Evolutionary conservation across 64 coral and sea anemone species (phyloP), one percentile per base, ranked within the genome.

Genomic region (Pocillopora damicornis): DNA sequence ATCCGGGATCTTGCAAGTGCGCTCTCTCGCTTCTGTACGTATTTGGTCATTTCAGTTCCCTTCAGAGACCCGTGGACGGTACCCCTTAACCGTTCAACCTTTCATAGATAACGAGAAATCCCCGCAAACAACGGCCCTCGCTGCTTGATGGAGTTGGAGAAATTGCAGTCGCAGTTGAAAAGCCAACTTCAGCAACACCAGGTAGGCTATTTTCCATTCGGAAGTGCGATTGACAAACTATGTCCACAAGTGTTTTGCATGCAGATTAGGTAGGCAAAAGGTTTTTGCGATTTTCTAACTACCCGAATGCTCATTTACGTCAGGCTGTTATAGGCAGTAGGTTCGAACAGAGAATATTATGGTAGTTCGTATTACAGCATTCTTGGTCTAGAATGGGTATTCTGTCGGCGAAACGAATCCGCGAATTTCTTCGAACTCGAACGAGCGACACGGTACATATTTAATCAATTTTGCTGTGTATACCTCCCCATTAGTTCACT

Each of bases 131-230:
- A 72, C 9, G 12, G 30, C 63, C 65, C 9, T 85, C 26, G 35
- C n/a, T 37, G 35, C 9, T 71, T 42, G 38, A 96, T 96, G 94
- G 94, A 96, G 83, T 83, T 96, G 73, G 94, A 93, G 82, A 96
- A 93, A 89, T 96, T 96, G 63, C 94, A 89, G 80, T 57, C 88
- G 60, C 94, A 96, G 74, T 74, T 96, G 63, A 92, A 79, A 88
- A 90, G 79, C 78, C 91, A 96, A 63, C 87, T 96, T 79, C 94
- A 96, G 66, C 87, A 96, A 68, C 94, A 96, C 71, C 91, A 96
- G 94, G 94, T 93, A 90, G 76, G 91, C 66, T 35, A 63, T 84
- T 86, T 82, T 91, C 89, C 79, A 45, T 72, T 77, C 63, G 63
- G 60, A 64, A 62, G 37, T 63, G 86, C 73, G 64, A 75, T 61